Conservation (phyloP, 2,113 vertebrate species). For the Panurus biarmicus region DNA sequence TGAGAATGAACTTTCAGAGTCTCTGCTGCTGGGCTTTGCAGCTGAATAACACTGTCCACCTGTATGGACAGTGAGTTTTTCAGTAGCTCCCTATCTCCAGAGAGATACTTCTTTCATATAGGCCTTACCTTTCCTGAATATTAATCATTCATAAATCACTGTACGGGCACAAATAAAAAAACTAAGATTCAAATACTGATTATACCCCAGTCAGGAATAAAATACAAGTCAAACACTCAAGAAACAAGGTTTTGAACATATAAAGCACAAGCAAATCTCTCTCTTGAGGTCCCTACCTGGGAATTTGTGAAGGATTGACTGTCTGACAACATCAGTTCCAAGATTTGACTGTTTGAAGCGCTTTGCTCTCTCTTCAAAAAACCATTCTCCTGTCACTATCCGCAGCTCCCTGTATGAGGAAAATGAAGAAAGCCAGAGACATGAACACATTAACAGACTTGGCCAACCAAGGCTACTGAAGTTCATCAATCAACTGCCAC, state of each 20-base stretch:
- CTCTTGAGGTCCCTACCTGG: constrained; percentile 58
- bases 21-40: not conserved
- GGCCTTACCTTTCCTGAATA: not conserved
- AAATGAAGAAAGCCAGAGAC: not conserved
- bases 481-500: not conserved
- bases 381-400: constrained; percentile 94
- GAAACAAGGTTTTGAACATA: not conserved
- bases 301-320: constrained; percentile 82
- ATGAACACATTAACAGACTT: not conserved
- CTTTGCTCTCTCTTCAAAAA: constrained; percentile 91
- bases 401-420: constrained; percentile 78
- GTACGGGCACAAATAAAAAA: not conserved
- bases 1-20: not conserved
- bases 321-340: constrained; percentile 85
- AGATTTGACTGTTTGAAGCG: constrained; percentile 79
- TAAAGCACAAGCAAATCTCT: not conserved
- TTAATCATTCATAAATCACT: not conserved
- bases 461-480: not conserved
- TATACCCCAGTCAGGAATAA: not conserved
- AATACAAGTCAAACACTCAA: not conserved
- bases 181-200: not conserved
- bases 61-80: not conserved
- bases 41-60: not conserved
- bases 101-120: not conserved
- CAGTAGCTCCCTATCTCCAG: not conserved